Base-by-base conservation (phyloP, 2,888 invertebrate genomes). In the Aphidoletes aphidimyza region DNA sequence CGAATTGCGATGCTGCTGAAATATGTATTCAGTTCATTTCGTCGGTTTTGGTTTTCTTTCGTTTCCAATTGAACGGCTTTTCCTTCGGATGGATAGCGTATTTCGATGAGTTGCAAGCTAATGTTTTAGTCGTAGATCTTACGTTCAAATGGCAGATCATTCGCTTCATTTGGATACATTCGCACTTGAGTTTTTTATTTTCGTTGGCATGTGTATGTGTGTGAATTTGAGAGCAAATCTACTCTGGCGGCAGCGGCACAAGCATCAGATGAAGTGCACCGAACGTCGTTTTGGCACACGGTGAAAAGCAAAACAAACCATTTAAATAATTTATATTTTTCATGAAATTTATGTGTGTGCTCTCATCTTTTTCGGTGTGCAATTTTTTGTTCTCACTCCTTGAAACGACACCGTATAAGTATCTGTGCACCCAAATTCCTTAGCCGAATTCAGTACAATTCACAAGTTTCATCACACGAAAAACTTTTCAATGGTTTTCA, bases 301-400 rank as follows among this genome's bases (percentile, higher is more conserved):
- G 14, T 69, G n/a, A 34, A 69, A 81, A 22, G 81, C 19, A 81
- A 37, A 81, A 81, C 81, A 81, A 37, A 81, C 81, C 81, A 81
- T 81, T 81, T 81, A 81, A 81, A 81, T 81, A 37, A 81, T 81
- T 81, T 81, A 81, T 81, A 81, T 37, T 81, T 69, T 81, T 37
- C 37, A n/a, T 22, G 22, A 81, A 81, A 81, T 81, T 81, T 37
- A 81, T 81, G 81, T 36, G 81, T 81, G 37, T 81, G n/a, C n/a
- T 37, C 37, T 37, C 37, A n/a, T 81, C 81, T 81, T 81, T 37
- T 81, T 81, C 37, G 37, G 39, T n/a, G 22, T 6, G 37, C 22
- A 37, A 30, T 69, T 26, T 69, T 47, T 47, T n/a, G 26, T 81
- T 37, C 17, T 81, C 81, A 22, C n/a, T n/a, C 22, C 5, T 54